Evolutionary conservation across 1,140 invertebrate genomes (phyloP).

Genomic region (Chironomus striatipennis): DNA sequence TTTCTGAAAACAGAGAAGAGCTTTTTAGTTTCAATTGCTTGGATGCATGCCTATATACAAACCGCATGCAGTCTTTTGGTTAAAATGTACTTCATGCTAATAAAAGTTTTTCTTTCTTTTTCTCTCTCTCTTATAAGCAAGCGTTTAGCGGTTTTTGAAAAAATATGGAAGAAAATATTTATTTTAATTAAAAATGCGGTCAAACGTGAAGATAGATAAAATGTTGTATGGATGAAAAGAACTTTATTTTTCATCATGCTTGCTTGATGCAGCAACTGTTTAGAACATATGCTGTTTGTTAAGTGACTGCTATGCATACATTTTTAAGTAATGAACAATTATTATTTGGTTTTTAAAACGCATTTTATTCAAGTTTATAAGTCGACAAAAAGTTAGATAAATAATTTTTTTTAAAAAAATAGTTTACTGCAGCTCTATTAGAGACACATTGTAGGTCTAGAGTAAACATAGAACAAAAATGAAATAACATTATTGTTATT

Average conservation of each 20-base stretch:
- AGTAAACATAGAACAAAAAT: no score
- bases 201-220: constrained; percentile 12
- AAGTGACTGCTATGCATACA: neutral
- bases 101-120: neutral
- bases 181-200: constrained; percentile 10
- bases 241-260: neutral
- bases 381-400: no score
- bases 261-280: neutral
- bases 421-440: no score
- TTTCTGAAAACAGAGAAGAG: neutral
- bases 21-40: neutral
- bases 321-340: no score
- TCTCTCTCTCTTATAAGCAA: neutral
- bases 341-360: no score
- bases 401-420: no score
- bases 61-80: neutral
- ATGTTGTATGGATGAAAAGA: neutral
- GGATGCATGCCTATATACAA: neutral
- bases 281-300: neutral
- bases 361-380: no score
- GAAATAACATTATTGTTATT: neutral
- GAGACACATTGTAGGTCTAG: no score
- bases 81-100: neutral
- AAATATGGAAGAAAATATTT: neutral
- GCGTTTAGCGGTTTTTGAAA: neutral